Evolutionary conservation across 2,797 vertebrate genomes (phyloP).

Genomic region (Melanogrammus aeglefinus): DNA sequence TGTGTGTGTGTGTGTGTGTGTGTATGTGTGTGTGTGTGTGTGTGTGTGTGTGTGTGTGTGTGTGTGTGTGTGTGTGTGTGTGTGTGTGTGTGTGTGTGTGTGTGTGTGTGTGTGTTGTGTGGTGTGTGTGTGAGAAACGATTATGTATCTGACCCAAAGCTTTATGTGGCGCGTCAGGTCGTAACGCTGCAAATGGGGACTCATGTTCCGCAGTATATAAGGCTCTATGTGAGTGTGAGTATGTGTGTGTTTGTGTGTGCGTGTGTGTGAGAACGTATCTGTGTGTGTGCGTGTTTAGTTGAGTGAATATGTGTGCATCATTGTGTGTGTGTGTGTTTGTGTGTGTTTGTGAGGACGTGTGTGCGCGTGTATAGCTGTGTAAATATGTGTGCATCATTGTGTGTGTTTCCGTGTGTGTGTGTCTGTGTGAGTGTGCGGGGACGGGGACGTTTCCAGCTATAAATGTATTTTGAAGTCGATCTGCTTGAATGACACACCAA

Average conservation of each 20-base stretch:
- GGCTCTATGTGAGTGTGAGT: background rate
- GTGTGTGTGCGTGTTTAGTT: slow-evolving; percentile 2
- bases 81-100: background rate
- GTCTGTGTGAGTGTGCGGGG: background rate
- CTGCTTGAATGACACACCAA: too few species aligned
- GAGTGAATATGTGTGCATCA: background rate
- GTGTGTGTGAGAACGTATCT: background rate
- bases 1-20: background rate
- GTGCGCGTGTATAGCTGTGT: background rate
- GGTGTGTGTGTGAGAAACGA: slow-evolving; percentile 1
- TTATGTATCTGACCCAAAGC: background rate
- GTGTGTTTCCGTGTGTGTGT: background rate
- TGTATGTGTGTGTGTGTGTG: slow-evolving; percentile 8
- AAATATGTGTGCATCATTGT: background rate
- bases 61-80: slow-evolving; percentile 4
- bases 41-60: background rate
- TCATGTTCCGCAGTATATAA: background rate
- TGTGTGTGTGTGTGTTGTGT: slow-evolving; percentile 7
- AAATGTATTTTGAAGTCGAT: background rate
- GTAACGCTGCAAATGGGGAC: slow-evolving; percentile 3
- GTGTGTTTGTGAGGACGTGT: background rate
- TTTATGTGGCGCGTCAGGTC: background rate
- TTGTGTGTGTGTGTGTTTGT: background rate
- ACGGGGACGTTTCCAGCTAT: background rate
- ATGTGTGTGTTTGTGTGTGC: background rate